Percentiles rank a stretch among this genome's conserved stretches.
These are phyloP conservation scores for Nettapus auritus DNA, from an alignment of 2,113 vertebrate species.

Conservation along the genomic window DNA sequence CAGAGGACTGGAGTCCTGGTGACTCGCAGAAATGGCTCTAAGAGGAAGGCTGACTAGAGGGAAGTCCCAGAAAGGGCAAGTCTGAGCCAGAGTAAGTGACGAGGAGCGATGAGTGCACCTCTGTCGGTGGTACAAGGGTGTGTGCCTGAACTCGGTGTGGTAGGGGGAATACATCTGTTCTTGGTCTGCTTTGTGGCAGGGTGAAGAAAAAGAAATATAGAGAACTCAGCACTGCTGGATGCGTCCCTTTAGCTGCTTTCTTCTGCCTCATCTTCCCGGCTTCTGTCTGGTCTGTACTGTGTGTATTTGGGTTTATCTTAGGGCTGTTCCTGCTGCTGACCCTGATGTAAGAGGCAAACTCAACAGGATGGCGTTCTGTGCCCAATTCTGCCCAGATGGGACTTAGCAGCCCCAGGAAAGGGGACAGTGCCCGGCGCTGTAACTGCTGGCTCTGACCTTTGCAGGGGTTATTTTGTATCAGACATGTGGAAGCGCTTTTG, in stretches of 20 bases:
- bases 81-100: not conserved
- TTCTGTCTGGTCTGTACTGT: not conserved
- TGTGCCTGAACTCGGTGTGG: not conserved
- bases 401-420: not conserved
- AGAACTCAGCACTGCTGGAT: not conserved
- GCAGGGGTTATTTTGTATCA: not conserved
- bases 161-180: not conserved
- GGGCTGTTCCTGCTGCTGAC: not conserved
- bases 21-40: not conserved
- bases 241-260: not conserved
- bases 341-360: not conserved
- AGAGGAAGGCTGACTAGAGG: not conserved
- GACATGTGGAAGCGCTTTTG: not conserved
- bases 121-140: not conserved
- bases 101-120: not conserved
- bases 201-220: not conserved
- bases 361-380: not conserved
- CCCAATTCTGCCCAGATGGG: not conserved
- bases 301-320: not conserved
- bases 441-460: not conserved
- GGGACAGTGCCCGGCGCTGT: accelerated
- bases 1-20: accelerated
- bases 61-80: not conserved
- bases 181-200: not conserved
- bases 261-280: not conserved